Base-by-base conservation (phyloP, 2,888 invertebrate genomes). In the Papilio elwesi region DNA sequence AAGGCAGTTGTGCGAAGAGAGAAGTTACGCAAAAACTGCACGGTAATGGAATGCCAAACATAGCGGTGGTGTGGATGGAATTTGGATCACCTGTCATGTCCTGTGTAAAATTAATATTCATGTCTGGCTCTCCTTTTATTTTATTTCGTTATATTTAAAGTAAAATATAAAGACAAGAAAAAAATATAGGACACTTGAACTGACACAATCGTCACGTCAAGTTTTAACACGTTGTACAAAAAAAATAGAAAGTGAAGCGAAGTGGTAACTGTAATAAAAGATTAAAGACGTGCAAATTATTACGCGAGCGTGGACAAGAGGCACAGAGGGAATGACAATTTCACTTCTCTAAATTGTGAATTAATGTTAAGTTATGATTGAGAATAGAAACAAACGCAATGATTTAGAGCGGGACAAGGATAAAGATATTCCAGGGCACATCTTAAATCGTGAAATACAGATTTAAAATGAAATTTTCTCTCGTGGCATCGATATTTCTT, bases 351-450 rank as follows among this genome's bases (percentile, higher is more conserved):
- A 68, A 72, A 72, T 72, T 63, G 53, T 47, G 70, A 74, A 75
- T 82, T 84, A 84, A 87, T 88, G 85, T 82, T 85, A 84, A 85
- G 85, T 87, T 87, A 87, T 89, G 85, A 87, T 87, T 83, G 82
- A 85, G 85, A 85, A 84, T 82, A 77, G 87, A 87, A 88, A 87
- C 86, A 85, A 83, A 85, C 86, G 87, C 88, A 88, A 77, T 77
- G 73, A 88, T 87, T 88, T 85, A 87, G 84, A 84, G 82, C 81
- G 80, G 82, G 78, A 86, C 82, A 82, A 81, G 84, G 85, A 89
- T 87, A 89, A 88, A 87, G 84, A 87, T 79, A 85, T 85, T 78
- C 82, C 80, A 87, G 84, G 84, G 82, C 79, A 85, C 84, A 87
- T 87, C 90, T 89, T 85, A 89, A 79, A 87, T 88, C 85, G 81